Conservation (phyloP, 1,140 invertebrate species). For the Dendroctonus valens region DNA sequence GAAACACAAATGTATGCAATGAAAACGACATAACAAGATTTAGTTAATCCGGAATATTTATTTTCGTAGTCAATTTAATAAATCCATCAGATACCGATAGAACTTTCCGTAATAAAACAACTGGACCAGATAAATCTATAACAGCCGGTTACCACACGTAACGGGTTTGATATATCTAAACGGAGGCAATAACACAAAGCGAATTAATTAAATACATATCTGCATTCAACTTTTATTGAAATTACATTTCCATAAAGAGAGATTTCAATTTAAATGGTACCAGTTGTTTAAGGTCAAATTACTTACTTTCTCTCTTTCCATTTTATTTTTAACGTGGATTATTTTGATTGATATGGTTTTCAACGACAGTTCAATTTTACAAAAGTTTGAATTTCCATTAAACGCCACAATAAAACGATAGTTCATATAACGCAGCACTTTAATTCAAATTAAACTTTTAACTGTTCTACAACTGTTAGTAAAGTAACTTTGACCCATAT, state of each 20-base stretch:
- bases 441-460: too few relatives aligned
- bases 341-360: too few relatives aligned
- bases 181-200: conserved; percentile 6
- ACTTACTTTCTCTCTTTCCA: neutral
- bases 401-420: too few relatives aligned
- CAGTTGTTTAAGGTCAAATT: neutral
- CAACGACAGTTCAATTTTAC: too few relatives aligned
- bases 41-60: too few relatives aligned
- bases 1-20: too few relatives aligned
- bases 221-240: conserved; percentile 5
- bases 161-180: conserved; percentile 10
- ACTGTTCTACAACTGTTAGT: too few relatives aligned
- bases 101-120: conserved; percentile 20
- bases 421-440: too few relatives aligned
- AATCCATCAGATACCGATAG: neutral
- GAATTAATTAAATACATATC: conserved; percentile 11
- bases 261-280: neutral
- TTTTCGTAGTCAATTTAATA: neutral
- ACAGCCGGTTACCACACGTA: conserved; percentile 9
- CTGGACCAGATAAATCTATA: conserved; percentile 14
- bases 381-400: too few relatives aligned
- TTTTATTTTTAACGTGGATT: neutral
- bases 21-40: too few relatives aligned
- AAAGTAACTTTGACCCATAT: neutral
- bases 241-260: conserved; percentile 1